A percentile compares a stretch with the other conserved stretches of the same genome.
phyloP scores from a whole-genome alignment of 2,888 invertebrate species.

The Pammene fasciana region DNA sequence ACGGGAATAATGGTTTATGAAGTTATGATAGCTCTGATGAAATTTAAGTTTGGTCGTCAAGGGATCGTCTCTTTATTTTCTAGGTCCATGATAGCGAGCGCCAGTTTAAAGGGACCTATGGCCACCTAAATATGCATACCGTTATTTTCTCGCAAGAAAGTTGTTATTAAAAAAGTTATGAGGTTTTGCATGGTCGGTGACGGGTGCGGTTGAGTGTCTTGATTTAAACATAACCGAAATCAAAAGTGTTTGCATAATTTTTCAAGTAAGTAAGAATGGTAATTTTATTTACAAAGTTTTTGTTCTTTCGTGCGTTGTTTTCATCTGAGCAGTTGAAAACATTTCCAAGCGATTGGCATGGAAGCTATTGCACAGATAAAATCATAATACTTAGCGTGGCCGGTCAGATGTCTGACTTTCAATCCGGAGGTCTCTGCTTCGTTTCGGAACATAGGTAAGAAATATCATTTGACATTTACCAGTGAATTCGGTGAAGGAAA shows the following conservation, averaged over 20 bases:
- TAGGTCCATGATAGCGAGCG: too few relatives aligned
- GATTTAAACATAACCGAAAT: conserved; percentile 26
- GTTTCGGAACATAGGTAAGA: too few relatives aligned
- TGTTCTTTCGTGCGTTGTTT: neutral
- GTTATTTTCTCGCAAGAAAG: conserved; percentile 28
- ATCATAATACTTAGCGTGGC: too few relatives aligned
- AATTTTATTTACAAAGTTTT: neutral
- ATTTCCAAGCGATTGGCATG: neutral
- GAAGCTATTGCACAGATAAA: too few relatives aligned
- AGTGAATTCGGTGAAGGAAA: too few relatives aligned
- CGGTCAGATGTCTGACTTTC: too few relatives aligned
- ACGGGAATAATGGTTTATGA: too few relatives aligned
- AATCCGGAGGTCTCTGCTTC: too few relatives aligned
- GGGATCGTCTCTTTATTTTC: too few relatives aligned
- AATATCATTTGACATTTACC: too few relatives aligned
- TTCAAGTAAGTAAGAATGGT: conserved; percentile 1
- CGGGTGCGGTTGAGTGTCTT: conserved; percentile 22
- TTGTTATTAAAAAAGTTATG: conserved; percentile 41
- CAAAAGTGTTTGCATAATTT: conserved; percentile 10
- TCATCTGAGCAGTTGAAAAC: neutral
- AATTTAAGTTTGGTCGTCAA: too few relatives aligned
- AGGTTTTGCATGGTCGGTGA: conserved; percentile 24
- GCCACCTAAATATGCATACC: conserved; percentile 24
- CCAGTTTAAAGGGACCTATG: conserved; percentile 1
- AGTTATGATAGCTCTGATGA: too few relatives aligned